Base-by-base conservation (phyloP, 1,140 invertebrate species). In the Drosophila leontia region DNA sequence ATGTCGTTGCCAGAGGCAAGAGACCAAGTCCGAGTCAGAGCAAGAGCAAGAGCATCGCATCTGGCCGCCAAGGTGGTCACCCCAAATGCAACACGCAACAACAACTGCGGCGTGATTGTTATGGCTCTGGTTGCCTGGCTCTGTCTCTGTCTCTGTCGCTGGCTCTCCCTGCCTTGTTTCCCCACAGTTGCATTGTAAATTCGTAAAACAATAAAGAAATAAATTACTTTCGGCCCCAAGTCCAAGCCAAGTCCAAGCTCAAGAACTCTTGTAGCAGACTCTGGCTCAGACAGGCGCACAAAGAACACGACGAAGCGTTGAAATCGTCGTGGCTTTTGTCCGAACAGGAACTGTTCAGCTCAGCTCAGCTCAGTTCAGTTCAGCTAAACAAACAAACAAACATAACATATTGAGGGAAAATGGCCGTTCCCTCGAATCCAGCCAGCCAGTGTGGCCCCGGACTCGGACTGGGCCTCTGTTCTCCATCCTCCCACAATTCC, bases 151-250 rank as follows among this genome's bases (percentile, higher is more conserved):
- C 23, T 29, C 62, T 44, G 35, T 29, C 59, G 48, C 37, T n/a
- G 53, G 68, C 61, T 59, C 65, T 80, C 75, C 79, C 71, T 80
- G 80, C 78, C 80, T 84, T 82, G 78, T 84, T 88, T 56, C 76
- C 75, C 70, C 80, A 71, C 85, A 85, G 85, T 90, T 90, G 82
- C 87, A 91, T 91, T 91, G 90, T 91, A 91, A 91, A 87, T 91
- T 91, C 90, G 90, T 91, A 91, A 91, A 91, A 91, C 90, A 91
- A 91, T 91, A 91, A 91, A 91, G 90, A 91, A 91, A 91, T 91
- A 91, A 91, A 91, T 91, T 91, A 91, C 90, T 91, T 91, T 91
- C 90, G 86, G 91, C 81, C 80, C 72, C 83, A 60, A 83, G 51
- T 78, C 55, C 68, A 63, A 59, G 57, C 29, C 77, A 82, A 84